These are phyloP conservation scores for Lathronympha strigana DNA, from an alignment of 2,888 invertebrate species.

Conservation along the genomic window DNA sequence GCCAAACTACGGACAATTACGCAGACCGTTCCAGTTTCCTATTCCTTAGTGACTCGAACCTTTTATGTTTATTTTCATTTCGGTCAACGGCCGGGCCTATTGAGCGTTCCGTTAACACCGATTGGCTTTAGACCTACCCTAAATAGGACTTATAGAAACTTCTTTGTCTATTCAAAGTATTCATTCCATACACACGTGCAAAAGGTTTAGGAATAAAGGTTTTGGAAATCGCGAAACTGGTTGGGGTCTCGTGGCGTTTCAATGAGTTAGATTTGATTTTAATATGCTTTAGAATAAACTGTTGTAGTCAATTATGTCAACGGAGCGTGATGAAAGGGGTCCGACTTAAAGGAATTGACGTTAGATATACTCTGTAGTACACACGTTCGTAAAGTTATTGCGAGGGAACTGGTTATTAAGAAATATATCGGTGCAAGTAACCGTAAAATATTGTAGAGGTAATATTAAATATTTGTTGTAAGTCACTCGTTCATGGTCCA, in stretches of 20 bases:
- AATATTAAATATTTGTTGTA: neutral
- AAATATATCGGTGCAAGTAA: conserved; percentile 3
- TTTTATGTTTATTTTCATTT: conserved; percentile 73
- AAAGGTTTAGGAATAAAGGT: conserved; percentile 40
- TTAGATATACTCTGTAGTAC: conserved; percentile 5
- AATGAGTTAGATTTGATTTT: conserved; percentile 16
- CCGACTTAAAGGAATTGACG: conserved; percentile 8
- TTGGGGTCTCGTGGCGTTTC: conserved; percentile 27
- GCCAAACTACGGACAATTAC: conserved; percentile 28
- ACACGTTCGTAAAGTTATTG: conserved; percentile 5
- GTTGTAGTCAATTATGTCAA: conserved; percentile 30
- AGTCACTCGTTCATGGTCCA: too few relatives aligned
- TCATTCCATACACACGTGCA: conserved; percentile 51
- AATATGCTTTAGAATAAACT: conserved; percentile 16
- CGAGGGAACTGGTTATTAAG: conserved; percentile 13
- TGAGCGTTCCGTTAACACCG: conserved; percentile 76
- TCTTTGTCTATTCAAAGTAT: conserved; percentile 44
- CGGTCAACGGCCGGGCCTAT: conserved; percentile 78
- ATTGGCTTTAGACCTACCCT: conserved; percentile 71
- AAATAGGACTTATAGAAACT: conserved; percentile 47
- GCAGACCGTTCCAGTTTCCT: conserved; percentile 63
- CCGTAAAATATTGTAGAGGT: neutral
- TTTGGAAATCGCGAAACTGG: conserved; percentile 31
- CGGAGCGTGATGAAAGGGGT: conserved; percentile 15
- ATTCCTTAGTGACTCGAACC: conserved; percentile 63